Evolutionary conservation across 37 sponge, comb jelly and placozoan genomes (phyloP).

Genomic region (Cladorhizidae sp.): DNA sequence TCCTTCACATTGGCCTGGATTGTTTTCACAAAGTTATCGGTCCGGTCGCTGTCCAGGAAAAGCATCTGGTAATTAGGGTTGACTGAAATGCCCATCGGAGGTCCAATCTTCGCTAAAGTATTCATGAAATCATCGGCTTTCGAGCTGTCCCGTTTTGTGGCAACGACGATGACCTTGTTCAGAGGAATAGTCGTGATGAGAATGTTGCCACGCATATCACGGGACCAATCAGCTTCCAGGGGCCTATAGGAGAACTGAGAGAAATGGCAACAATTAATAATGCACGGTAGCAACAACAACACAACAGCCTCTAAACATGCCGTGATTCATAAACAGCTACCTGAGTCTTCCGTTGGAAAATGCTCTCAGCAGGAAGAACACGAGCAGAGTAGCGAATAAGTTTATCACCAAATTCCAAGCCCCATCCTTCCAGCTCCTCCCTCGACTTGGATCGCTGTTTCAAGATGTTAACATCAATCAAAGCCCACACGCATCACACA

Average conservation of each 20-base stretch:
- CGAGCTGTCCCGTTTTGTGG: slow-evolving; percentile 52
- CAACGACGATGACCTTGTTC: slow-evolving; percentile 60
- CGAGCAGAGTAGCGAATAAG: slow-evolving; percentile 47
- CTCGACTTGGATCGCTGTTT: too few relatives aligned
- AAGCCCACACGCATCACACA: too few relatives aligned
- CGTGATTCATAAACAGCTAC: too few relatives aligned
- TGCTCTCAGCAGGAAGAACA: slow-evolving; percentile 67
- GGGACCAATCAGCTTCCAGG: slow-evolving; percentile 71
- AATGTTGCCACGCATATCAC: slow-evolving; percentile 74
- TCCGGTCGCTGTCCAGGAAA: slow-evolving; percentile 69
- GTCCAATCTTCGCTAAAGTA: slow-evolving; percentile 71
- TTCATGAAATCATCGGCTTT: slow-evolving; percentile 72
- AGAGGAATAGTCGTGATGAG: slow-evolving; percentile 51
- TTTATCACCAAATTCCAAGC: slow-evolving; percentile 62
- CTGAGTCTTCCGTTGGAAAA: slow-evolving; percentile 19
- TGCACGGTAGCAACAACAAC: neutral
- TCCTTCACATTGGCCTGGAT: slow-evolving; percentile 30
- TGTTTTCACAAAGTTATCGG: slow-evolving; percentile 69
- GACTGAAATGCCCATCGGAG: slow-evolving; percentile 81
- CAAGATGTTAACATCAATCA: too few relatives aligned
- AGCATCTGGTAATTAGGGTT: slow-evolving; percentile 22
- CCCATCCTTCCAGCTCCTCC: slow-evolving; percentile 64
- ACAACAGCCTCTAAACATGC: neutral
- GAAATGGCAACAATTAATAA: neutral
- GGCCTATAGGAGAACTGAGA: slow-evolving; percentile 49